Evolutionary conservation across 2,888 invertebrate species (phyloP).

Genomic region (Phasia obesa): DNA sequence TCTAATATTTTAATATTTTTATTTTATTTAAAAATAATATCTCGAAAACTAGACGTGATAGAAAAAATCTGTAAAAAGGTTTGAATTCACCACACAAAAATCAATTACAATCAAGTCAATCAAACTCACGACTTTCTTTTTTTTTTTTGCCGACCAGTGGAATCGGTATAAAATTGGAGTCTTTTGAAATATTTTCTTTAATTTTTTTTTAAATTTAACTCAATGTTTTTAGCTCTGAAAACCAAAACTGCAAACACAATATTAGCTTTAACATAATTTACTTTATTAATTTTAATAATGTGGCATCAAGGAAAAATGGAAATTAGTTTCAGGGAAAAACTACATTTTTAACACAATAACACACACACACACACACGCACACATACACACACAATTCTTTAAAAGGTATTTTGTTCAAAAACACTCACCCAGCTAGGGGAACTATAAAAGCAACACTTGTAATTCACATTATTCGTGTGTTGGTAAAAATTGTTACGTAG

Average conservation of each 20-base stretch:
- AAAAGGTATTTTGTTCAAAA: not conserved
- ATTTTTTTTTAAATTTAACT: not conserved
- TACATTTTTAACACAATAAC: too few relatives aligned
- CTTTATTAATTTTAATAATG: conserved; percentile 20
- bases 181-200: not conserved
- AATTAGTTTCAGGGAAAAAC: not conserved
- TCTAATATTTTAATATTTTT: too few relatives aligned
- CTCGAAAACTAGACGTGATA: too few relatives aligned
- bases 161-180: too few relatives aligned
- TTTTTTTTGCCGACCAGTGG: too few relatives aligned
- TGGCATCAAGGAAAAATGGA: not conserved
- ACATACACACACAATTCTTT: conserved; percentile 2
- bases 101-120: too few relatives aligned
- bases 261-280: conserved; percentile 8
- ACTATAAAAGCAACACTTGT: conserved; percentile 26
- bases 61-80: too few relatives aligned
- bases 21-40: too few relatives aligned
- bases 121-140: too few relatives aligned
- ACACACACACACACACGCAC: too few relatives aligned
- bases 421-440: not conserved
- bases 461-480: conserved; percentile 17
- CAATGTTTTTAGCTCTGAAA: not conserved
- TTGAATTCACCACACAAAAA: too few relatives aligned
- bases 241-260: not conserved
- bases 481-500: not conserved